Base-by-base conservation (phyloP, 2,797 vertebrate species). In the Momotus momota region DNA sequence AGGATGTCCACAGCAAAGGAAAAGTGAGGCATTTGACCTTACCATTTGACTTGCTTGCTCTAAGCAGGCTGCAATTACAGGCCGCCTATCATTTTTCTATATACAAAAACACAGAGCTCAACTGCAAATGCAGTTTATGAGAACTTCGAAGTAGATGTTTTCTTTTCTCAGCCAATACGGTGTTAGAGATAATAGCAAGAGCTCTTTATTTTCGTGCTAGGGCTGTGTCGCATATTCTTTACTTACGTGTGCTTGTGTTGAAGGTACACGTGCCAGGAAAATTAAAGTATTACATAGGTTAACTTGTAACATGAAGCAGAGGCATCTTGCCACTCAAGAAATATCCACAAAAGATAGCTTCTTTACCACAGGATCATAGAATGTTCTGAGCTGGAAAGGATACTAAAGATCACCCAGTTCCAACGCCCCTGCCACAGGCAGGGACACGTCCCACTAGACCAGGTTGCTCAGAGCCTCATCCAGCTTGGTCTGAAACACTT, bases 1-100 rank as follows among this genome's bases (percentile, higher is more conserved):
- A 91, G 79, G 55, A 69, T 69, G n/a, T 80, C 48, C 0, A 1
- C 41, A 60, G 52, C 33, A 80, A 80, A 79, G 66, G 10, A 77
- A 93, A 82, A 96, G 87, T 57, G 49, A 94, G 31, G 26, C 11
- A 9, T 90, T 92, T 89, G 79, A 93, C 92, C 86, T 91, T 72
- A 69, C 7, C 4, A 0, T 96, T 93, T 88, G 88, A 88, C 81
- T 70, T 93, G n/a, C 45, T 87, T 94, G 46, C 61, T 84, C 62
- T 60, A 41, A 93, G 48, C 31, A 72, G 61, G 22, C 81, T 92
- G 71, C 40, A 92, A 82, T 94, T 96, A 78, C 23, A 91, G 66
- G 23, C 51, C 66, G 93, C 57, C 29, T 85, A 88, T 87, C 41
- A 93, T 82, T 93, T 94, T 52, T 79, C 20, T 33, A 20, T 54